Conservation (phyloP, 1,140 invertebrate species). For the Papilio glaucus region DNA sequence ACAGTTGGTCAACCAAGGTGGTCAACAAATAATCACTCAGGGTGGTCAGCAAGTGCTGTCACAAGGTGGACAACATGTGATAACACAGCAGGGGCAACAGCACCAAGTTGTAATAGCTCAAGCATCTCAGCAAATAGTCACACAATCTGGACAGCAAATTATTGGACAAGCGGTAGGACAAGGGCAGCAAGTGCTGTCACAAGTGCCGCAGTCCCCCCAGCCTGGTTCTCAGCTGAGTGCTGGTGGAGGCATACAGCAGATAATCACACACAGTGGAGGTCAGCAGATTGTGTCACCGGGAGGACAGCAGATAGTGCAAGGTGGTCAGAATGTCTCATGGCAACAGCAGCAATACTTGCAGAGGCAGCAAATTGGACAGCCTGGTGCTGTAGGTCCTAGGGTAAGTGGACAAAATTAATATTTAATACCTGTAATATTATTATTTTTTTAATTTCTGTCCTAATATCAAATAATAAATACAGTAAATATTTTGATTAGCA, state of each 20-base stretch:
- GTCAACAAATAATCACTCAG: conserved; percentile 75
- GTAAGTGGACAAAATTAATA: conserved; percentile 58
- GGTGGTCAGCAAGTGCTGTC: conserved; percentile 72
- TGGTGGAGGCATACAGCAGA: conserved; percentile 71
- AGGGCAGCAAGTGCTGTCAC: conserved; percentile 73
- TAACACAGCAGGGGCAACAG: conserved; percentile 76
- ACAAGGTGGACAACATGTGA: conserved; percentile 78
- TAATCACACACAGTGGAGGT: conserved; percentile 73
- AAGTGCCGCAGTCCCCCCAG: conserved; percentile 73
- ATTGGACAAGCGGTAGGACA: conserved; percentile 72
- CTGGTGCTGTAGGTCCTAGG: conserved; percentile 75
- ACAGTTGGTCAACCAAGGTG: conserved; percentile 74
- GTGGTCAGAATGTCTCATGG: conserved; percentile 74
- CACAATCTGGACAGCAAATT: conserved; percentile 73
- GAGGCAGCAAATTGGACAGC: conserved; percentile 75
- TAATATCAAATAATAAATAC: neutral
- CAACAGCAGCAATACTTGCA: conserved; percentile 79
- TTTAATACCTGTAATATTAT: too few species aligned
- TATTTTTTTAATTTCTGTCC: too few species aligned
- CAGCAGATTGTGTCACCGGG: conserved; percentile 79
- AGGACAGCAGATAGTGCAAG: conserved; percentile 76
- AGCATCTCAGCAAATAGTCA: conserved; percentile 73
- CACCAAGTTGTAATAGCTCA: conserved; percentile 78
- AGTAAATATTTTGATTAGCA: too few species aligned
- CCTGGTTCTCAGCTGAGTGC: conserved; percentile 58